Conservation (phyloP, 2,797 vertebrate species). For the Dryobates pubescens region DNA sequence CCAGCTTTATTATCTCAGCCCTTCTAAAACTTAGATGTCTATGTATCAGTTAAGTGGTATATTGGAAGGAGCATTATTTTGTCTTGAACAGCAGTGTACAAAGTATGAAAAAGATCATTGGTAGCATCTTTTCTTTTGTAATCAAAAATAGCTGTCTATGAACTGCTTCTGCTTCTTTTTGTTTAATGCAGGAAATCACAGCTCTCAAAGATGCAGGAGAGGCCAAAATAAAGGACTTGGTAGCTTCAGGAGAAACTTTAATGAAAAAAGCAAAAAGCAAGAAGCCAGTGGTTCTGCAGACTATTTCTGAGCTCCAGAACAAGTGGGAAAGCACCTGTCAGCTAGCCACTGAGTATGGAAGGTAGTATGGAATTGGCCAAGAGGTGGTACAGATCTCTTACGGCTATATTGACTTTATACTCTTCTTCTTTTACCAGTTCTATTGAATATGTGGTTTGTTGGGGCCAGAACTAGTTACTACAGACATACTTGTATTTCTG, state of each 20-base stretch:
- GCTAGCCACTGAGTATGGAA: constrained; percentile 60
- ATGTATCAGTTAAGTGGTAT: neutral
- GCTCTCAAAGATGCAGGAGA: constrained; percentile 79
- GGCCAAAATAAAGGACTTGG: constrained; percentile 77
- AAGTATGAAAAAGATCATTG: neutral
- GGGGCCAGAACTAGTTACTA: neutral
- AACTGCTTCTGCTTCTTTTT: constrained; percentile 21
- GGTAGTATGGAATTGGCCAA: constrained; percentile 63
- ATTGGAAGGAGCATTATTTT: neutral
- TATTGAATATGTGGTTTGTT: neutral
- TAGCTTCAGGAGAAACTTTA: constrained; percentile 77
- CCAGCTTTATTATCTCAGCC: neutral
- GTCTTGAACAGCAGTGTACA: neutral
- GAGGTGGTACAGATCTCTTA: neutral
- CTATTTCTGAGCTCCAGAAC: constrained; percentile 61
- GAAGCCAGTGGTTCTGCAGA: neutral
- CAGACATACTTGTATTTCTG: neutral
- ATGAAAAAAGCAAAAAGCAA: constrained; percentile 50
- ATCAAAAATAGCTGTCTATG: neutral
- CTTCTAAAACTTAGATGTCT: neutral
- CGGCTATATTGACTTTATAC: neutral
- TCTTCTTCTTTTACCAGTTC: neutral
- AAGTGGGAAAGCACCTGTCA: constrained; percentile 68
- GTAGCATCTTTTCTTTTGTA: neutral
- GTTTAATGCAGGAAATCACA: constrained; percentile 78